Evolutionary conservation across 2,888 invertebrate species (phyloP).

Genomic region (Crepidodera aurea): DNA sequence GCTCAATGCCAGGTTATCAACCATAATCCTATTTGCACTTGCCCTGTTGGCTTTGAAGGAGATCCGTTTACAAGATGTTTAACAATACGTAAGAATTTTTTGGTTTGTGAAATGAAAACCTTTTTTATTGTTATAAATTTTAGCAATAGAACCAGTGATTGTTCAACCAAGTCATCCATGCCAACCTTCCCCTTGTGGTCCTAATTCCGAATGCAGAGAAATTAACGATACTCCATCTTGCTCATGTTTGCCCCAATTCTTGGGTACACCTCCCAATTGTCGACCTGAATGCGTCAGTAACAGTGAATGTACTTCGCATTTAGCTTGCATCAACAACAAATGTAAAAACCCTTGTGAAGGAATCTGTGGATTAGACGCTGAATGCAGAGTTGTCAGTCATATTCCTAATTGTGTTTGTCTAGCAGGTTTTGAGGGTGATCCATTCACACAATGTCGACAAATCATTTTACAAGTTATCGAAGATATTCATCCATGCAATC

Average conservation of each 20-base stretch:
- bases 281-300: slow-evolving; percentile 79
- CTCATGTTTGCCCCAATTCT: slow-evolving; percentile 74
- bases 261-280: slow-evolving; percentile 78
- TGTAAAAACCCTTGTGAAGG: slow-evolving; percentile 74
- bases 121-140: slow-evolving; percentile 22
- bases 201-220: slow-evolving; percentile 71
- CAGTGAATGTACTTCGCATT: slow-evolving; percentile 68
- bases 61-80: slow-evolving; percentile 65
- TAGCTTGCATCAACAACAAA: slow-evolving; percentile 72
- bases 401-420: slow-evolving; percentile 71
- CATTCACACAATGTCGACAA: slow-evolving; percentile 67
- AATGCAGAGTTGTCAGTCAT: slow-evolving; percentile 72
- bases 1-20: slow-evolving; percentile 66
- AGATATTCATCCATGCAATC: slow-evolving; percentile 65
- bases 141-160: slow-evolving; percentile 54
- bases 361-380: slow-evolving; percentile 69
- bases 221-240: slow-evolving; percentile 76
- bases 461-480: slow-evolving; percentile 40
- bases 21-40: slow-evolving; percentile 69
- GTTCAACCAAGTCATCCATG: slow-evolving; percentile 64
- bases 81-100: slow-evolving; percentile 54
- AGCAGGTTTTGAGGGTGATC: slow-evolving; percentile 70
- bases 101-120: too few species aligned
- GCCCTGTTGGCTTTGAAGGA: slow-evolving; percentile 63
- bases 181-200: slow-evolving; percentile 70